These are phyloP conservation scores for Pammene aurita DNA, from an alignment of 2,888 invertebrate genomes.

Conservation along the genomic window DNA sequence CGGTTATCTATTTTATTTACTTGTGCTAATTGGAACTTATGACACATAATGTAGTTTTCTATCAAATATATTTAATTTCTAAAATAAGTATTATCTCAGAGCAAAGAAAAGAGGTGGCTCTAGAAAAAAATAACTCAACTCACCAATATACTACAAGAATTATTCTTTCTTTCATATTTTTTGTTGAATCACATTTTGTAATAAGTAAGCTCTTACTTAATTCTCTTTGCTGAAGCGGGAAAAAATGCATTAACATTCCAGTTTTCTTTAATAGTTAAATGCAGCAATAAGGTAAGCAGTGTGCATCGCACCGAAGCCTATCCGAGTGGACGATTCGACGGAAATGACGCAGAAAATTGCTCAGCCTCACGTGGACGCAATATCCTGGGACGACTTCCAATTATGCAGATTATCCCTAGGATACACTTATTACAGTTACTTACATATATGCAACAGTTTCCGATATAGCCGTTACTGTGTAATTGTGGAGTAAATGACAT, in stretches of 20 bases:
- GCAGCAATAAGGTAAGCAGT: constrained; percentile 46
- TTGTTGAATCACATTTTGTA: background rate
- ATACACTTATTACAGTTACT: constrained; percentile 69
- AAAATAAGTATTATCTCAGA: too few species aligned
- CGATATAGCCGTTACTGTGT: constrained; percentile 17
- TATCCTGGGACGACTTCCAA: constrained; percentile 80
- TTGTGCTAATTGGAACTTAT: too few species aligned
- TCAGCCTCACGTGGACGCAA: constrained; percentile 78
- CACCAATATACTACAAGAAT: too few species aligned
- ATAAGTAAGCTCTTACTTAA: background rate
- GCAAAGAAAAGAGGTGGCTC: too few species aligned
- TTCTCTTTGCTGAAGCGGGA: background rate
- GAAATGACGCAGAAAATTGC: constrained; percentile 83
- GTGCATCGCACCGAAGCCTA: constrained; percentile 59
- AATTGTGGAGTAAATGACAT: constrained; percentile 16
- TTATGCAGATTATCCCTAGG: constrained; percentile 79
- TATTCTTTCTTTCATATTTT: background rate
- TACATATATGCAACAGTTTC: constrained; percentile 46
- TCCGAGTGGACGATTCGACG: constrained; percentile 71
- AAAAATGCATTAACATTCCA: background rate
- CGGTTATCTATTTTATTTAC: background rate
- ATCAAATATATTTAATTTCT: too few species aligned
- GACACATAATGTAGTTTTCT: too few species aligned
- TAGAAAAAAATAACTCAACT: too few species aligned
- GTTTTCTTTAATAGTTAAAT: constrained; percentile 59